Evolutionary conservation across 64 coral and sea anemone species (phyloP).

Genomic region (Cladopsammia gracilis): DNA sequence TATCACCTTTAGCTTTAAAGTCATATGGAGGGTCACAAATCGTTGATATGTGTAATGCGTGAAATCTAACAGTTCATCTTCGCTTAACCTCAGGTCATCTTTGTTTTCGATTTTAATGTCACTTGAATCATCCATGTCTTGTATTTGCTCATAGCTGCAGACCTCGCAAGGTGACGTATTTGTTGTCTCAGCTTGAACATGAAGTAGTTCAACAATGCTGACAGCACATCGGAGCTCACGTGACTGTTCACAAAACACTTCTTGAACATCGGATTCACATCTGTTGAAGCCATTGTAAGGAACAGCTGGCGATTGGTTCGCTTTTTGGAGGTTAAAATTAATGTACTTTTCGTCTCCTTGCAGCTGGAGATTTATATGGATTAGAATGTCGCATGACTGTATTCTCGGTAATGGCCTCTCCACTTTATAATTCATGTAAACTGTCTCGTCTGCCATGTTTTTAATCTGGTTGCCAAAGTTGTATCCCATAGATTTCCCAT

Average conservation of each 20-base stretch:
- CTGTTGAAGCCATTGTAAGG: slow-evolving; percentile 41
- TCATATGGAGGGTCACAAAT: no score
- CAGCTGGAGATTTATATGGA: slow-evolving; percentile 61
- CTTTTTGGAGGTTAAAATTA: slow-evolving; percentile 43
- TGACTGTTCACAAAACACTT: slow-evolving; percentile 58
- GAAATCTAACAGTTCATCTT: slow-evolving; percentile 30
- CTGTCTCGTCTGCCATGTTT: slow-evolving; percentile 42
- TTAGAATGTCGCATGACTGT: slow-evolving; percentile 65
- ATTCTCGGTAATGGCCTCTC: slow-evolving; percentile 65
- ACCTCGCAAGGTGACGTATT: slow-evolving; percentile 29
- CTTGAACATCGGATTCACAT: slow-evolving; percentile 53
- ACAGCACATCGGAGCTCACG: slow-evolving; percentile 8
- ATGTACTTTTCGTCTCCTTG: slow-evolving; percentile 61
- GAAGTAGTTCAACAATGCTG: no score
- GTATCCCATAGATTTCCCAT: no score
- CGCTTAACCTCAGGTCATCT: slow-evolving; percentile 3
- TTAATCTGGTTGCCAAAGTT: no score
- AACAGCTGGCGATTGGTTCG: slow-evolving; percentile 35
- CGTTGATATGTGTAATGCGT: not conserved
- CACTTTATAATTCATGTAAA: not conserved
- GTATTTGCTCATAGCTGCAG: slow-evolving; percentile 25
- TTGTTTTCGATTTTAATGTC: slow-evolving; percentile 7
- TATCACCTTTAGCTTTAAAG: no score
- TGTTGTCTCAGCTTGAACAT: slow-evolving; percentile 17
- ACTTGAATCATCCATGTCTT: slow-evolving; percentile 2